Evolutionary conservation across 1,140 invertebrate genomes (phyloP), one percentile per base, ranked within the genome.

Genomic region (Scylla paramamosain): DNA sequence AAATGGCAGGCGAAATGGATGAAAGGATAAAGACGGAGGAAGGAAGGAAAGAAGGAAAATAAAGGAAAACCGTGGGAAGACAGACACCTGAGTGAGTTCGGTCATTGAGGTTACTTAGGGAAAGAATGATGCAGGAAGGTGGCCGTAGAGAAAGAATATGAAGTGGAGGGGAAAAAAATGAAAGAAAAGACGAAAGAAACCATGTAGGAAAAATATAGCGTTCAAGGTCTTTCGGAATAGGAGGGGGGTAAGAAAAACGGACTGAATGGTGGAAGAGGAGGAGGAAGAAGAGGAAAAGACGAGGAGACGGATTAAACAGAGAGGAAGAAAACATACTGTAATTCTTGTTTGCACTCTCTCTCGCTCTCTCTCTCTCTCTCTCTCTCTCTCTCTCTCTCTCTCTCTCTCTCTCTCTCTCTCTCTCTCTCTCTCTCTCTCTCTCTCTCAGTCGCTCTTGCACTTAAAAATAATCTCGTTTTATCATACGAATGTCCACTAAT

Each of bases 331-430:
- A 59, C 52, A 16, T 59, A 1, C 52, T 59, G 1, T 59, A 59
- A 59, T 20, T 59, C 20, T 59, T 59, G 2, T 59, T 16, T 87
- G 28, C 28, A 29, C 12, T 86, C 32, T 86, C 84, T 86, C 32
- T 87, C 29, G 28, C 84, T 87, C n/a, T 87, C n/a, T 31, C 29
- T 87, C 28, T 87, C 39, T 87, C 12, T 39, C 84, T 39, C 28
- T 87, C 84, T 87, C 28, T 45, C 29, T 88, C 31, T 88, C 86
- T 88, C 25, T 32, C 86, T 59, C 52, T 59, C 52, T 59, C 52
- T 59, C 67, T n/a, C 67, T n/a, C 67, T n/a, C 16, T 77, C 25
- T 25, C 25, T 39, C 39, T 39, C 39, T 39, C 39, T 39, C 39
- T 39, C 39, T 39, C 39, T 39, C 39, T 39, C 39, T 39, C 39